Evolutionary conservation across 2,113 vertebrate species (phyloP).

Genomic region (Ptyas mucosa): DNA sequence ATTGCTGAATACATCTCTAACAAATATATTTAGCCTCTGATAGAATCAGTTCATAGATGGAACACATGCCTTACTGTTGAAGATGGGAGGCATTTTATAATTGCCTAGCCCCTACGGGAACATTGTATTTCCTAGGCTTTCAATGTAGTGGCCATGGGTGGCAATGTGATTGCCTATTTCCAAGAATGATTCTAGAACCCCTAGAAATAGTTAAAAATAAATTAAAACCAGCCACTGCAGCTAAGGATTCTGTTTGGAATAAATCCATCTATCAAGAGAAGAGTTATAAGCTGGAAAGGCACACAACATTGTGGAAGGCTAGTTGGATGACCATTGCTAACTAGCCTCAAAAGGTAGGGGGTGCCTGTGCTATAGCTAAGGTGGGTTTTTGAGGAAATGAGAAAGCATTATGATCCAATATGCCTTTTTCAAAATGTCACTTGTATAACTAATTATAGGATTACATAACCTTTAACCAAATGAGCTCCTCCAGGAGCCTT

Average conservation of each 20-base stretch:
- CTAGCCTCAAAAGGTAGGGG: neutral
- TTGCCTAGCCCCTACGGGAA: neutral
- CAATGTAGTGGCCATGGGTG: neutral
- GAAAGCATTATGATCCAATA: neutral
- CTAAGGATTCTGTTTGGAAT: neutral
- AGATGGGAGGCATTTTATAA: neutral
- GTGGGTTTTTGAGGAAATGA: neutral
- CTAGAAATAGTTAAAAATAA: neutral
- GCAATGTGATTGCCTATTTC: neutral
- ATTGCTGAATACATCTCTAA: neutral
- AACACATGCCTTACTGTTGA: neutral
- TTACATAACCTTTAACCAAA: neutral
- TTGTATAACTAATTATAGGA: neutral
- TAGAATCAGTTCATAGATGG: neutral
- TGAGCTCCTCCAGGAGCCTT: neutral
- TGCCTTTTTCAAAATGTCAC: slow-evolving; percentile 1
- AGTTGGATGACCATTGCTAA: neutral
- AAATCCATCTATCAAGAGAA: neutral
- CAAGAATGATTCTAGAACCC: neutral
- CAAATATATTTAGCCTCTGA: neutral
- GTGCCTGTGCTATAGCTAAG: fast-evolving
- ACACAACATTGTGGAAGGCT: neutral
- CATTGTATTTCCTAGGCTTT: neutral
- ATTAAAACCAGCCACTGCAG: neutral
- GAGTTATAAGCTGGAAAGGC: neutral